phyloP scores from a whole-genome alignment of 2,113 vertebrate species.

The Pleuronectes platessa region DNA sequence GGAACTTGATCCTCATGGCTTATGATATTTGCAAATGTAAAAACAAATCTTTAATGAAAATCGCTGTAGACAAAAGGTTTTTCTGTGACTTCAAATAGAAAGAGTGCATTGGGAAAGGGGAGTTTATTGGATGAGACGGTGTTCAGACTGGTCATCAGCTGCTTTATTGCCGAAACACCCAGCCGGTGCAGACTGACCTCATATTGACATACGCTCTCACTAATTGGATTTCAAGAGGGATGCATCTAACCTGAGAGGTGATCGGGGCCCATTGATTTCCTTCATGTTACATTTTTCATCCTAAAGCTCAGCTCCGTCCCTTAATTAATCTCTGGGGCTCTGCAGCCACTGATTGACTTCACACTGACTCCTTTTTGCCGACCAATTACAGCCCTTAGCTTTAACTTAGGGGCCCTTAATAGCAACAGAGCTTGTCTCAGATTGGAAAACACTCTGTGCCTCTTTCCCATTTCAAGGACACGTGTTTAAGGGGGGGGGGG shows the following conservation, averaged over 20 bases:
- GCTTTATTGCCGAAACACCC: slow-evolving; percentile 23
- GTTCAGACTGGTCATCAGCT: slow-evolving; percentile 25
- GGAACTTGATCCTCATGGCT: not conserved
- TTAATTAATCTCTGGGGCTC: slow-evolving; percentile 56
- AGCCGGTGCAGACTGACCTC: slow-evolving; percentile 34
- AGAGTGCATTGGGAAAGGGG: not conserved
- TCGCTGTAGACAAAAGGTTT: not conserved
- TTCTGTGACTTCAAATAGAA: no score
- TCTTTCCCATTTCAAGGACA: not conserved
- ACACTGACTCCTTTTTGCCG: not conserved
- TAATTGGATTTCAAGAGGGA: slow-evolving; percentile 58
- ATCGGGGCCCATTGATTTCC: slow-evolving; percentile 42
- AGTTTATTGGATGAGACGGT: not conserved
- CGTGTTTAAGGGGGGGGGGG: no score
- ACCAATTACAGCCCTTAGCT: slow-evolving; percentile 36
- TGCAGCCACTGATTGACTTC: slow-evolving; percentile 54
- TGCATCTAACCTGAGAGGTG: slow-evolving; percentile 30
- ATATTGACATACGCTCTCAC: slow-evolving; percentile 18
- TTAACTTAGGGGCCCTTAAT: not conserved
- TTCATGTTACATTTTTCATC: slow-evolving; percentile 55
- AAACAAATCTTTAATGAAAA: not conserved
- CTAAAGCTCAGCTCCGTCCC: slow-evolving; percentile 29
- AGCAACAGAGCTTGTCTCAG: not conserved
- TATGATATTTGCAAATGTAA: not conserved
- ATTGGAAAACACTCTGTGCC: no score